Evolutionary conservation across 1,140 invertebrate species (phyloP).

Genomic region (Drosophila bocqueti): DNA sequence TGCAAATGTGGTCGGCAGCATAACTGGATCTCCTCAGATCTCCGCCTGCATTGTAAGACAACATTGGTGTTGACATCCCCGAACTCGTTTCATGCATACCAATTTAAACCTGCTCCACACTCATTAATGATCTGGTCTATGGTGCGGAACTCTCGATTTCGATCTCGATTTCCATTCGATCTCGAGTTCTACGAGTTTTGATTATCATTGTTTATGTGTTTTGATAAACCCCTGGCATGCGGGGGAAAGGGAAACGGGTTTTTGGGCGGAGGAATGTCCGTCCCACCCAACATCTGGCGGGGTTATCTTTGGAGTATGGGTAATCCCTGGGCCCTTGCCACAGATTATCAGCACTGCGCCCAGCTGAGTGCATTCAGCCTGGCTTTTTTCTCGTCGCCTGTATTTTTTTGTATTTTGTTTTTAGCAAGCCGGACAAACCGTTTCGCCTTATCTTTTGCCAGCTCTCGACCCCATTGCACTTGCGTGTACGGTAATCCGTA

Average conservation of each 20-base stretch:
- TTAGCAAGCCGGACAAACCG: constrained; percentile 23
- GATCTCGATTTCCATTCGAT: constrained; percentile 49
- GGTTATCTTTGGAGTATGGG: not conserved
- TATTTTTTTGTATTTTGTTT: constrained; percentile 1
- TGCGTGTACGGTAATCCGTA: constrained; percentile 30
- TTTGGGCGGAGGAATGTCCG: constrained; percentile 13
- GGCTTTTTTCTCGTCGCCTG: not conserved
- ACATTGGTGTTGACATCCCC: constrained; percentile 38
- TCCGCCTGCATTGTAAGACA: constrained; percentile 64
- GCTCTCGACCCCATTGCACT: constrained; percentile 52
- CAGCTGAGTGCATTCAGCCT: constrained; percentile 12
- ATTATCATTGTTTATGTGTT: constrained; percentile 55
- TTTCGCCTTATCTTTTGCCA: constrained; percentile 38
- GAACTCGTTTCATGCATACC: constrained; percentile 70
- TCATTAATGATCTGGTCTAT: constrained; percentile 56
- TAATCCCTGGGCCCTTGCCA: not conserved
- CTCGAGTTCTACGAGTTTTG: constrained; percentile 43
- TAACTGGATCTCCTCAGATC: constrained; percentile 49
- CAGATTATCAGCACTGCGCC: not conserved
- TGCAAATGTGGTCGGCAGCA: constrained; percentile 56
- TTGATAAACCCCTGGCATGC: not conserved
- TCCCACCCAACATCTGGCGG: constrained; percentile 5
- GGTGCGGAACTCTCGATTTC: constrained; percentile 68
- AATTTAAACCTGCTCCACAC: constrained; percentile 54
- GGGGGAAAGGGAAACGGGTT: constrained; percentile 19